phyloP scores from a whole-genome alignment of 2,797 vertebrate genomes.

The Sebastes steindachneri region DNA sequence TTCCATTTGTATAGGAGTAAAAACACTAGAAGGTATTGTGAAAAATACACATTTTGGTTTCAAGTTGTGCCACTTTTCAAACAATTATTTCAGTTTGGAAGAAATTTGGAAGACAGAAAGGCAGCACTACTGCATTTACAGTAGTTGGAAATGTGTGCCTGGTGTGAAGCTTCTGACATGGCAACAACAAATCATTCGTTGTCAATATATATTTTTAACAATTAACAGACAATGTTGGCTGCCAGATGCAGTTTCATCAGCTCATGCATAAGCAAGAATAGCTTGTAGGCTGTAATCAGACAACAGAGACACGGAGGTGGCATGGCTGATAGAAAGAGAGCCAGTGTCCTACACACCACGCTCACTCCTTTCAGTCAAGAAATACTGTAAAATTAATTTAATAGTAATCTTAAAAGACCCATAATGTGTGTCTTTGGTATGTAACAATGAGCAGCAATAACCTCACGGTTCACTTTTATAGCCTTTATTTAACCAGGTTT shows the following conservation, averaged over 20 bases:
- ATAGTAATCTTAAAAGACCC: neutral
- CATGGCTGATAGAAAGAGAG: neutral
- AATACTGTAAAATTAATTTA: neutral
- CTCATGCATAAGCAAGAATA: neutral
- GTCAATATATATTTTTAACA: neutral
- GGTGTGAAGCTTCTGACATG: neutral
- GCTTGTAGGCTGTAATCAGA: neutral
- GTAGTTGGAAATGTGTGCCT: neutral
- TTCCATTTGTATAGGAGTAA: neutral
- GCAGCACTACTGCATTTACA: neutral
- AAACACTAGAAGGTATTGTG: neutral
- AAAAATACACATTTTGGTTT: neutral
- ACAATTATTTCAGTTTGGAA: neutral
- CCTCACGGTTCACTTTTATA: neutral
- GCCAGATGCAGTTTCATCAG: neutral
- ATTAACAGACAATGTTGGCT: neutral
- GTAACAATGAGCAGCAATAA: neutral
- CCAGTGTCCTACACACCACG: neutral
- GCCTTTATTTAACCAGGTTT: neutral
- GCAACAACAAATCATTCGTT: neutral
- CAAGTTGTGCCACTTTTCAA: neutral
- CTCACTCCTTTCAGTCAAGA: neutral
- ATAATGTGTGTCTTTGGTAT: neutral
- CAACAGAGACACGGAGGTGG: neutral
- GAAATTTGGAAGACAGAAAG: neutral